Conservation (phyloP, 2,888 invertebrate species). For the Tenodera sinensis region DNA sequence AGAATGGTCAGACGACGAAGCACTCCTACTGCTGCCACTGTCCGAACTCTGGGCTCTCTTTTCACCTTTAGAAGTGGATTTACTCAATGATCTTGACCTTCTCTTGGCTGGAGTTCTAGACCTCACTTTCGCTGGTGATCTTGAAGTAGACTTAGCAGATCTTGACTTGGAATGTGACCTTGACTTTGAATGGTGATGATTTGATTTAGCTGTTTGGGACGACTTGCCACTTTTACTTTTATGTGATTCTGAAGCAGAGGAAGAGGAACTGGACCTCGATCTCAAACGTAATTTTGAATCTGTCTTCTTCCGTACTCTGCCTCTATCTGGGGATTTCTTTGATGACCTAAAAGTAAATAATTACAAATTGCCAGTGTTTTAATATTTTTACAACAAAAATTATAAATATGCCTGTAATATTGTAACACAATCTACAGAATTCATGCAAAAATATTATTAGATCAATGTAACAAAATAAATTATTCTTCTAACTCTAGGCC, state of each 20-base stretch:
- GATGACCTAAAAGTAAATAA: not conserved
- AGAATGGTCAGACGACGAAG: slow-evolving; percentile 25
- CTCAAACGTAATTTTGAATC: slow-evolving; percentile 36
- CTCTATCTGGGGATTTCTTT: not conserved
- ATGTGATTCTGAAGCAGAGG: slow-evolving; percentile 11
- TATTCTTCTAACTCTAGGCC: too few species aligned
- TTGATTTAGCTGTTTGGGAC: not conserved
- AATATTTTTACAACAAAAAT: not conserved
- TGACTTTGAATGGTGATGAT: slow-evolving; percentile 38
- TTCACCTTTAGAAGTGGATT: slow-evolving; percentile 39
- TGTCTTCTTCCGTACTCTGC: not conserved
- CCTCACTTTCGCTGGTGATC: slow-evolving; percentile 32
- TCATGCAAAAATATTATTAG: too few species aligned
- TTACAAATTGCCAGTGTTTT: not conserved
- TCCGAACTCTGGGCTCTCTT: slow-evolving; percentile 23
- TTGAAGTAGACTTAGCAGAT: slow-evolving; percentile 32
- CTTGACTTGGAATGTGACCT: slow-evolving; percentile 41
- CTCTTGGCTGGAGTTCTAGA: slow-evolving; percentile 37
- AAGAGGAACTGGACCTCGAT: slow-evolving; percentile 36
- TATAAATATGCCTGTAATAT: not conserved
- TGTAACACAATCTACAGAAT: too few species aligned
- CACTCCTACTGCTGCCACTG: slow-evolving; percentile 18
- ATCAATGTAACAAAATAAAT: too few species aligned
- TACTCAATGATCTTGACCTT: slow-evolving; percentile 36
- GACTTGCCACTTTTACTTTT: slow-evolving; percentile 5